Conservation (phyloP, 2,888 invertebrate species). For the Diplazon laetatorius region DNA sequence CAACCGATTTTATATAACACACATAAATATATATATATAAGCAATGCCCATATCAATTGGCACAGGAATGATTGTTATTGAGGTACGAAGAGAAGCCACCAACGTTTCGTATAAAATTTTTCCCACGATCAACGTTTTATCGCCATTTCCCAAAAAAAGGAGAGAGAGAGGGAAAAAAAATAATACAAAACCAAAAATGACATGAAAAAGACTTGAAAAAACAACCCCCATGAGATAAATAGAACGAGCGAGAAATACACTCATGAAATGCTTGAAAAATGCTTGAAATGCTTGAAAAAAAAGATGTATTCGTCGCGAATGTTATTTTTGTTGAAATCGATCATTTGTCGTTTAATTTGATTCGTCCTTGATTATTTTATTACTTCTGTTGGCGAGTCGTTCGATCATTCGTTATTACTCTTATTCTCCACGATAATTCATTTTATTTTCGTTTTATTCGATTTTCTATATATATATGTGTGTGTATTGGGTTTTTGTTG, state of each 20-base stretch:
- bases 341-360: conserved; percentile 39
- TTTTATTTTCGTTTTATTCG: conserved; percentile 41
- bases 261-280: conserved; percentile 8
- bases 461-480: no score
- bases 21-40: conserved; percentile 15
- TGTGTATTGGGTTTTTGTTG: conserved; percentile 49
- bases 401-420: conserved; percentile 46
- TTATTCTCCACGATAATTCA: conserved; percentile 29
- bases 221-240: no score
- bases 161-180: background rate
- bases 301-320: background rate
- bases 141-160: background rate
- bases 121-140: conserved; percentile 52
- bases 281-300: conserved; percentile 22
- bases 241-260: no score
- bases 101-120: conserved; percentile 42
- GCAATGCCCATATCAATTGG: conserved; percentile 51
- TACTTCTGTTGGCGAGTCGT: conserved; percentile 17
- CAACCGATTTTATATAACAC: conserved; percentile 6
- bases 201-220: no score
- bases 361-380: conserved; percentile 62
- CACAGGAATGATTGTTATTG: conserved; percentile 55
- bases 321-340: background rate
- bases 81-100: conserved; percentile 27
- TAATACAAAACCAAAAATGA: no score